Evolutionary conservation across 2,797 vertebrate species (phyloP), one percentile per base, ranked within the genome.

Genomic region (Gastrophryne carolinensis): DNA sequence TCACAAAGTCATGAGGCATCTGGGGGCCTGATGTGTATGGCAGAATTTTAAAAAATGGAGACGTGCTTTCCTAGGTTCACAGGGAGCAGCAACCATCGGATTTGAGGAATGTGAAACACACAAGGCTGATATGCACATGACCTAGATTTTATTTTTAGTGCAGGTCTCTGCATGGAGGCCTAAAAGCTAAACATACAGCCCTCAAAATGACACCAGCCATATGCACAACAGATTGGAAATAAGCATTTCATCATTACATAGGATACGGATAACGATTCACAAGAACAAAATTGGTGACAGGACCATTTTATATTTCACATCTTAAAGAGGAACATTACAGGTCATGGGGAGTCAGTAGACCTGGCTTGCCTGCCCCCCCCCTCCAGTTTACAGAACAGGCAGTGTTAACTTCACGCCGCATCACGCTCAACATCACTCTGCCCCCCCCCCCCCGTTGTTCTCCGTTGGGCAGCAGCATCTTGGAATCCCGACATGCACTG

Each of bases 121-220:
- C 9, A 68, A 68, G 24, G 50, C 23, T 11, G 15, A 3, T 47
- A 21, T 12, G 23, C 54, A 21, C 17, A 37, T 56, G 66, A 69
- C 66, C 66, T 30, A 41, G 47, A 69, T 56, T 30, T 21, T 57
- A 41, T 41, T 56, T 69, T 69, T 41, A 44, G 66, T 11, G 26
- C 23, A 19, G 39, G 50, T 21, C 30, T 67, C 49, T 26, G 34
- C 6, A 50, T 9, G 12, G 44, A 1, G 17, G n/a, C 47, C 26
- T 4, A 34, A 63, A 50, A 35, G 47, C 29, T 35, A 52, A 35
- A 34, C 7, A 17, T 27, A 4, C 23, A n/a, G 17, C 17, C 35
- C 58, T 24, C 6, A 61, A 61, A n/a, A 34, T 23, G 58, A 44
- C 37, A 2, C 5, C 27, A 2, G 15, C 10, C 11, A 44, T 11